phyloP scores from a whole-genome alignment of 2,113 vertebrate species.

The Ceratotherium simum region DNA sequence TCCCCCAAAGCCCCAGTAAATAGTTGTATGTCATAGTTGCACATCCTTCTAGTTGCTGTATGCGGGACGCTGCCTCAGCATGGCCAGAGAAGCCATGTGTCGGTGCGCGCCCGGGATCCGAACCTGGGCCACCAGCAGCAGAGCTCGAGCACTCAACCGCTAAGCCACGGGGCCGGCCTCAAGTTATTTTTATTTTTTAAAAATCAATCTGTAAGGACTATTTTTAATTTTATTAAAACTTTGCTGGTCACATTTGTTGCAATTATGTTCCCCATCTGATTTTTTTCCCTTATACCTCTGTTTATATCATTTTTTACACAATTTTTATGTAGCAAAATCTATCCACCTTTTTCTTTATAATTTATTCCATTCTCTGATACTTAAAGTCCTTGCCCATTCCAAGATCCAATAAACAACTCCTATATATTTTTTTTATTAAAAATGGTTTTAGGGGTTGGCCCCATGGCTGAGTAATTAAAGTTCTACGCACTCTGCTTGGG shows the following conservation, averaged over 20 bases:
- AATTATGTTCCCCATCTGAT: neutral
- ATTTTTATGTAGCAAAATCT: neutral
- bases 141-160: no score
- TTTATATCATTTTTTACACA: neutral
- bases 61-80: no score
- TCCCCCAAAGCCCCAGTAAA: no score
- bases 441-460: neutral
- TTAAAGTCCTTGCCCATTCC: neutral
- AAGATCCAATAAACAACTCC: neutral
- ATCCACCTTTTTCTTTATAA: neutral
- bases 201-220: neutral
- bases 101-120: no score
- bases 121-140: no score
- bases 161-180: no score
- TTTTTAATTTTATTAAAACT: neutral
- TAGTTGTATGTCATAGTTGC: no score
- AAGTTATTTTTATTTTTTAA: neutral
- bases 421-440: neutral
- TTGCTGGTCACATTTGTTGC: neutral
- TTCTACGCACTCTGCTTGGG: no score
- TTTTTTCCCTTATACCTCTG: neutral
- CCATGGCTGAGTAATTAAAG: no score
- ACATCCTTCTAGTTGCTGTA: no score
- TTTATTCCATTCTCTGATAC: neutral
- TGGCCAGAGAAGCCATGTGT: no score